Conservation (phyloP, 2,113 vertebrate species). For the Chionomys nivalis region DNA sequence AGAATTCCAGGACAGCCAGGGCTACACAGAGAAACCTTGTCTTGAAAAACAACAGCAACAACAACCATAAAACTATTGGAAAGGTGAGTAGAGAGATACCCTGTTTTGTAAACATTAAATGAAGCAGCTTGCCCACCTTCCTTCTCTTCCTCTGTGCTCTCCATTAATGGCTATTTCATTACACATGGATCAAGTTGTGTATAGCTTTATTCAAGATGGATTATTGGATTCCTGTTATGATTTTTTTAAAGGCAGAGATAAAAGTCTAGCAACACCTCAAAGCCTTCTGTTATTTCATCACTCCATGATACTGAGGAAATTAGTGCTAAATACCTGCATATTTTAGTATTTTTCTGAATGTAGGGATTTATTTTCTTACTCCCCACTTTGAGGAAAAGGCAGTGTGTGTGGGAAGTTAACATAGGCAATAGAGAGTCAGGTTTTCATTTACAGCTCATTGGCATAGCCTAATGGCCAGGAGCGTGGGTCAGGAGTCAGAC, state of each 20-base stretch:
- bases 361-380: conserved; percentile 17
- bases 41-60: background rate
- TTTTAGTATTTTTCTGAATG: conserved; percentile 29
- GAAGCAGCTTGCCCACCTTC: conserved; percentile 18
- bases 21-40: background rate
- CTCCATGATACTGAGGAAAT: background rate
- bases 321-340: background rate
- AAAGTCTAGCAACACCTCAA: background rate
- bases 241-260: conserved; percentile 41
- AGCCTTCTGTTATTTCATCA: background rate
- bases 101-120: conserved; percentile 39
- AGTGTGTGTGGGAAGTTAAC: background rate
- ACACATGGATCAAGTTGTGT: background rate
- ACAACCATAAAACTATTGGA: background rate
- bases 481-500: background rate
- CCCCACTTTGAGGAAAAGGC: background rate
- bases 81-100: conserved; percentile 14
- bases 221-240: conserved; percentile 27
- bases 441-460: background rate
- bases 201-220: background rate
- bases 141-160: background rate
- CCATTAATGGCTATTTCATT: background rate
- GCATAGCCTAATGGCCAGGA: background rate
- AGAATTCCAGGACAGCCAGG: background rate
- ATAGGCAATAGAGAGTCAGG: background rate